phyloP scores from a whole-genome alignment of 2,888 invertebrate genomes.

The Thumatha senex region DNA sequence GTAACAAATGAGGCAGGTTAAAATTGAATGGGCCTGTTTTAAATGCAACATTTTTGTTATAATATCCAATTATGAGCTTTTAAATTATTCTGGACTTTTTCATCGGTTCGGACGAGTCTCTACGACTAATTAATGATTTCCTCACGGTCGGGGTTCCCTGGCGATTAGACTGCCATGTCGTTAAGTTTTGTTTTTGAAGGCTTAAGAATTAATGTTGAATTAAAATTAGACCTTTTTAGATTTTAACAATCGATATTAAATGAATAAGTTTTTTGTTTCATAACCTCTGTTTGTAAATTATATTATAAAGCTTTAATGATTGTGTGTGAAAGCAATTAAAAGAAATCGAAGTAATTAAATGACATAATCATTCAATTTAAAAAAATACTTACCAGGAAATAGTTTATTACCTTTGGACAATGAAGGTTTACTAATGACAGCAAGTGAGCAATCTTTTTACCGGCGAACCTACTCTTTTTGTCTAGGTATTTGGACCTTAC shows the following conservation, averaged over 20 bases:
- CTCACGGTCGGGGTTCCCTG: slow-evolving; percentile 61
- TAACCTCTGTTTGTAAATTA: neutral
- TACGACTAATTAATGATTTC: slow-evolving; percentile 78
- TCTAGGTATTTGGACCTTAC: no score
- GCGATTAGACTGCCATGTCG: slow-evolving; percentile 34
- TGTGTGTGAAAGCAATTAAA: no score
- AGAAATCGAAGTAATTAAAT: no score
- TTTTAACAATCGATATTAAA: slow-evolving; percentile 7
- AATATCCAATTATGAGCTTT: slow-evolving; percentile 76
- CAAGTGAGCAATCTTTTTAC: no score
- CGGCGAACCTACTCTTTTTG: no score
- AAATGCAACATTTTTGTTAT: slow-evolving; percentile 73
- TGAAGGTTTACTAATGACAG: no score
- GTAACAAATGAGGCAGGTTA: slow-evolving; percentile 67
- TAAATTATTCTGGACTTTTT: slow-evolving; percentile 67
- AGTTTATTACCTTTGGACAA: no score
- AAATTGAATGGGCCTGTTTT: slow-evolving; percentile 68
- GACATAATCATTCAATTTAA: no score
- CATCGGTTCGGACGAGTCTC: slow-evolving; percentile 62
- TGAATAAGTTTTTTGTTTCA: slow-evolving; percentile 4
- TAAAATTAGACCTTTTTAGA: slow-evolving; percentile 20
- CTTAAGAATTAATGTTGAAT: slow-evolving; percentile 33
- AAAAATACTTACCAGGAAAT: no score
- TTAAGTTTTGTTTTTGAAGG: slow-evolving; percentile 30
- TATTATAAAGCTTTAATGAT: neutral